phyloP scores from a whole-genome alignment of 2,888 invertebrate species.

The Sinotaia quadrata region DNA sequence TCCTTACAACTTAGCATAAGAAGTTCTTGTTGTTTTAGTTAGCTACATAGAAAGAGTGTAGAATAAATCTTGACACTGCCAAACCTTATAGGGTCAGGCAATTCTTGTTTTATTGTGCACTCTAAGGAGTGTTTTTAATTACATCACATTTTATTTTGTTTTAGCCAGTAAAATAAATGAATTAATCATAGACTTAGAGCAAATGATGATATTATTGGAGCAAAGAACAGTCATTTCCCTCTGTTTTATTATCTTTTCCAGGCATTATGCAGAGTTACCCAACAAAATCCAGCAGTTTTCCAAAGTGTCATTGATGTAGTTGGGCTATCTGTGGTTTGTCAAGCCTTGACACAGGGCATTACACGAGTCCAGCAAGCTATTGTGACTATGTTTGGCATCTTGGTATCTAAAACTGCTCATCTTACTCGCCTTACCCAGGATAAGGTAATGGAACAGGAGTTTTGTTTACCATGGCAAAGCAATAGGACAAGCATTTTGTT shows the following conservation, averaged over 20 bases:
- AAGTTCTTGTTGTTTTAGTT: no score
- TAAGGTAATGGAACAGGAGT: constrained; percentile 66
- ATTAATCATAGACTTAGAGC: no score
- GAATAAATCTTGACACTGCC: no score
- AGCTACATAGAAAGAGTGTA: no score
- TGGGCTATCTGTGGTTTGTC: constrained; percentile 65
- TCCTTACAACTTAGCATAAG: no score
- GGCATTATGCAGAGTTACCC: constrained; percentile 69
- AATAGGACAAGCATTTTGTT: background rate
- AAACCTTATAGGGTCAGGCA: no score
- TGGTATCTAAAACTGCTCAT: constrained; percentile 59
- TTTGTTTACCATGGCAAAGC: background rate
- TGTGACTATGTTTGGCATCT: constrained; percentile 69
- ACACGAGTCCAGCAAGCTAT: constrained; percentile 69
- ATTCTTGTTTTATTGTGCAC: no score
- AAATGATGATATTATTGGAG: no score
- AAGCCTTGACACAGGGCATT: constrained; percentile 65
- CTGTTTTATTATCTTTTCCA: constrained; percentile 40
- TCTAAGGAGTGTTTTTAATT: no score
- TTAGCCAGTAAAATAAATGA: no score
- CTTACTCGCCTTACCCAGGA: constrained; percentile 66
- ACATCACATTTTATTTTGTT: no score
- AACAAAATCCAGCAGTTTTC: constrained; percentile 65
- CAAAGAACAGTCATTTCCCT: no score
- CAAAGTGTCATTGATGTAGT: constrained; percentile 71